Evolutionary conservation across 1,140 invertebrate species (phyloP), one percentile per base, ranked within the genome.

Genomic region (Apis dorsata): DNA sequence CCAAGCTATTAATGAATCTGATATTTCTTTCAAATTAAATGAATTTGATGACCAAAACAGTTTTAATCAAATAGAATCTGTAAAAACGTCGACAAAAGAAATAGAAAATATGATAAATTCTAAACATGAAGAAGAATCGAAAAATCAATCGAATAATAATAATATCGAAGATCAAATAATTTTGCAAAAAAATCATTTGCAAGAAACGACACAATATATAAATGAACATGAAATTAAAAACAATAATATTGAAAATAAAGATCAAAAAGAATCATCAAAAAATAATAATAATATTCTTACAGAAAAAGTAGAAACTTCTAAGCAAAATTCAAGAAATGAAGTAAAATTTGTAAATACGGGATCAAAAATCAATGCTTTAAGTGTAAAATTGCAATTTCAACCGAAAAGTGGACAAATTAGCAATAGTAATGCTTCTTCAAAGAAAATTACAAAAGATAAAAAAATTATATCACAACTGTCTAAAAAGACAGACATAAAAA

Each of bases 281-380:
- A 93, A 93, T 81, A 92, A 91, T 15, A 93, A 93, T 59, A 94
- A 92, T 69, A 89, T 86, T 15, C 90, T 74, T 53, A 87, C 85
- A 0, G 91, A 91, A 57, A 86, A 88, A 71, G 44, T 81, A 10
- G 85, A 89, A 15, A 85, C 65, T 60, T 70, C 86, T 69, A 93
- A 92, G 24, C 85, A 86, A 44, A 86, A 88, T 53, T 12, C 62
- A 19, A 92, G 89, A 84, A 68, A 82, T 19, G 83, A 87, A 17
- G n/a, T 65, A 15, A 85, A 84, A 73, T 51, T 77, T 17, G 73
- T 70, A 4, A 88, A 86, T 75, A 89, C 91, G 8, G 93, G 93
- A 9, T 93, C 93, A 2, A 94, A 94, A 78, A 94, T 94, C 11
- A 93, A 94, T 68, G 93, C 93, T 8, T 71, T 94, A 7, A 94